Conservation (phyloP, 1,140 invertebrate species). For the Cydia strobilella region DNA sequence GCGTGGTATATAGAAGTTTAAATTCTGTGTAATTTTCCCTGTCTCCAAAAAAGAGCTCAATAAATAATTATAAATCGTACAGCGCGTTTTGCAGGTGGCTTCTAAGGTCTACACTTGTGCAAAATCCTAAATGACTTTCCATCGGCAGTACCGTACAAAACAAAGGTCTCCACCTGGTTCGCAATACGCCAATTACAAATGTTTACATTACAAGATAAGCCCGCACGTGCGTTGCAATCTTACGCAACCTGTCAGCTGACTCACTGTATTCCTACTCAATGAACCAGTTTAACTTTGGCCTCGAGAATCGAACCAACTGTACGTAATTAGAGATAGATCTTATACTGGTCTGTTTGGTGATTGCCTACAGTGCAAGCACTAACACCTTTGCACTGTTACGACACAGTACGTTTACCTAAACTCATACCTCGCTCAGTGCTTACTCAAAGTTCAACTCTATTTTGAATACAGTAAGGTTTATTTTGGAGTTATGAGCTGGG, state of each 20-base stretch:
- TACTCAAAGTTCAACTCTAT: background rate
- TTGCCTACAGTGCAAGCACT: background rate
- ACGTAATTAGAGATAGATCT: background rate
- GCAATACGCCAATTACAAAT: slow-evolving; percentile 3
- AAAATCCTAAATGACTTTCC: background rate
- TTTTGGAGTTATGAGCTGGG: background rate
- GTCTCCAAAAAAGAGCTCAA: too few species aligned
- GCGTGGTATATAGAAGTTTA: too few species aligned
- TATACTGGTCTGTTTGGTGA: background rate
- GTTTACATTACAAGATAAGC: slow-evolving; percentile 21
- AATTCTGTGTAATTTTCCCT: too few species aligned
- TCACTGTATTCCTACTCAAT: background rate
- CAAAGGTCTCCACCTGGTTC: slow-evolving; percentile 11
- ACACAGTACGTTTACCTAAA: background rate
- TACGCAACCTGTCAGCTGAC: slow-evolving; percentile 25
- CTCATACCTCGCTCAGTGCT: background rate
- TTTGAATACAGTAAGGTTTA: background rate
- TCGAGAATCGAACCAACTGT: background rate
- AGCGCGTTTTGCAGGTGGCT: background rate
- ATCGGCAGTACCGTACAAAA: background rate
- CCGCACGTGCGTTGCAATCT: slow-evolving; percentile 14
- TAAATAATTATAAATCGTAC: background rate
- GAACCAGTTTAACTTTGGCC: background rate
- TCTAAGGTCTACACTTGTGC: background rate
- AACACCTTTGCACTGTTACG: slow-evolving; percentile 9